Evolutionary conservation across 2,888 invertebrate species (phyloP).

Genomic region (Hirtodrosophila trivittata): DNA sequence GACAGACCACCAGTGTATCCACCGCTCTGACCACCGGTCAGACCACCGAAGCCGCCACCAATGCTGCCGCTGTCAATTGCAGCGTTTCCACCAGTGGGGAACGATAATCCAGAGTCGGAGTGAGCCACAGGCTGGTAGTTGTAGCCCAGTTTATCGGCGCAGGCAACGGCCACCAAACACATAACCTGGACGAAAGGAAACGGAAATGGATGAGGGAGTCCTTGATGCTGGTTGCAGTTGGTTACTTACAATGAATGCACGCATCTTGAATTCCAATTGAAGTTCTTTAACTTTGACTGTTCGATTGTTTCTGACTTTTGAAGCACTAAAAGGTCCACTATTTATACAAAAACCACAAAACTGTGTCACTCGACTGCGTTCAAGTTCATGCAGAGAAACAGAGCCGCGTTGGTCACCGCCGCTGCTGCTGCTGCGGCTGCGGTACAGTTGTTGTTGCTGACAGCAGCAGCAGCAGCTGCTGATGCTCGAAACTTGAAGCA

Average conservation of each 20-base stretch:
- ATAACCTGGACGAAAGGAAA: conserved; percentile 55
- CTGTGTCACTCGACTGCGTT: conserved; percentile 74
- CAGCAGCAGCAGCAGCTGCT: conserved; percentile 16
- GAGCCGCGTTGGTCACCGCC: conserved; percentile 49
- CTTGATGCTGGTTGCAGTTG: conserved; percentile 28
- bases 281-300: conserved; percentile 73
- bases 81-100: conserved; percentile 45
- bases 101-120: conserved; percentile 68
- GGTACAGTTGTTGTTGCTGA: conserved; percentile 14
- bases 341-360: conserved; percentile 70
- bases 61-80: conserved; percentile 8
- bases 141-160: conserved; percentile 79
- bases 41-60: conserved; percentile 16
- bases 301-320: conserved; percentile 65
- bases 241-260: conserved; percentile 75
- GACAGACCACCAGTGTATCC: conserved; percentile 30
- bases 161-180: conserved; percentile 77
- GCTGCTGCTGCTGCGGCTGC: conserved; percentile 35
- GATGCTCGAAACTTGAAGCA: conserved; percentile 38
- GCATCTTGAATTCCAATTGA: conserved; percentile 64
- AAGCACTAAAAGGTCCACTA: conserved; percentile 62
- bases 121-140: conserved; percentile 77
- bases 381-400: conserved; percentile 71
- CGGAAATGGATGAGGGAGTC: conserved; percentile 36
- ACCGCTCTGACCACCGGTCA: conserved; percentile 32